Evolutionary conservation across 1,140 invertebrate genomes (phyloP).

Genomic region (Battus philenor): DNA sequence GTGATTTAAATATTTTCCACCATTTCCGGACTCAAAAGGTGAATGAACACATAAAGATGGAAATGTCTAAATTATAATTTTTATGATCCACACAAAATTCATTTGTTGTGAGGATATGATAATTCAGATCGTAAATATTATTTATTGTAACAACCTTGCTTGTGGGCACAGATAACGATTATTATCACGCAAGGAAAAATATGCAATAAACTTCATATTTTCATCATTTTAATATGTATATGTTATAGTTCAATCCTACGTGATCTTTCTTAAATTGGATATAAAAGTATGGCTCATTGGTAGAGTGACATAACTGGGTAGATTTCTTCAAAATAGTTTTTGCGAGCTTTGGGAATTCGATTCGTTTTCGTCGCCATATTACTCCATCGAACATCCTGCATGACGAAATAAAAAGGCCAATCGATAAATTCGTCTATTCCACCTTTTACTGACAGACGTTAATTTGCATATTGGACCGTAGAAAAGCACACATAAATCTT

Average conservation of each 20-base stretch:
- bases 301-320: too few relatives aligned
- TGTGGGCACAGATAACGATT: too few relatives aligned
- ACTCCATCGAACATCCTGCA: too few relatives aligned
- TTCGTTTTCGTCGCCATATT: too few relatives aligned
- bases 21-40: constrained; percentile 7
- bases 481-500: constrained; percentile 62
- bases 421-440: constrained; percentile 8
- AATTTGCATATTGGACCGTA: constrained; percentile 39
- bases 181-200: too few relatives aligned
- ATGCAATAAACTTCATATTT: too few relatives aligned
- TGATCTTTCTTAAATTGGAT: too few relatives aligned
- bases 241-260: too few relatives aligned
- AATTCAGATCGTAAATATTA: constrained; percentile 22
- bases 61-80: constrained; percentile 7
- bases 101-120: constrained; percentile 22
- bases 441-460: constrained; percentile 4
- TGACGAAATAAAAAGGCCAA: not conserved
- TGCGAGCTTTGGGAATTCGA: too few relatives aligned
- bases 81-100: constrained; percentile 12
- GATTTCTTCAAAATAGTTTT: too few relatives aligned
- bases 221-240: too few relatives aligned
- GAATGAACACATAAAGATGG: constrained; percentile 10
- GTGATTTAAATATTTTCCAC: constrained; percentile 1
- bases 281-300: too few relatives aligned
- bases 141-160: constrained; percentile 19